Conservation (phyloP, 53 echinoderm and acorn worm genomes). For the Apostichopus leukothele region DNA sequence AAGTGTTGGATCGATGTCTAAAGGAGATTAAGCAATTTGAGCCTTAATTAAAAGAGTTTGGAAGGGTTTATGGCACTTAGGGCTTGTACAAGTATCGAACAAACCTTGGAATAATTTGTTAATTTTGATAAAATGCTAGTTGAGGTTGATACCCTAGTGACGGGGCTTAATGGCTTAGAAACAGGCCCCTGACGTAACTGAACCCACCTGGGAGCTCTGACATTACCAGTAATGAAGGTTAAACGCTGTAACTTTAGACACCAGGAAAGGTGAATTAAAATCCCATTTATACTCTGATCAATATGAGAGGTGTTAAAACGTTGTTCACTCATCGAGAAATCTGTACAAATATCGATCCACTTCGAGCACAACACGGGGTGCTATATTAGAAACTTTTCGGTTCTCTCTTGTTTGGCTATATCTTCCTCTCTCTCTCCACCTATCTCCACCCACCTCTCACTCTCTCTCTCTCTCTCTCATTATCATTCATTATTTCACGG, state of each 20-base stretch:
- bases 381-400: background rate
- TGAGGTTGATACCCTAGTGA: constrained; percentile 41
- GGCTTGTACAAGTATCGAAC: constrained; percentile 40
- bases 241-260: constrained; percentile 38
- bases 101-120: constrained; percentile 39
- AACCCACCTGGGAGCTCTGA: constrained; percentile 32
- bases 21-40: constrained; percentile 43
- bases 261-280: constrained; percentile 26
- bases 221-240: constrained; percentile 44
- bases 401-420: too few species aligned
- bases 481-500: too few species aligned
- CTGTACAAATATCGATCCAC: constrained; percentile 23
- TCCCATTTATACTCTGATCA: constrained; percentile 29
- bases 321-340: constrained; percentile 8
- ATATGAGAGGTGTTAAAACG: constrained; percentile 8
- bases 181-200: constrained; percentile 41
- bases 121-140: constrained; percentile 40
- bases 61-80: constrained; percentile 25
- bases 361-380: background rate
- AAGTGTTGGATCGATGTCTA: constrained; percentile 29
- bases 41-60: constrained; percentile 36
- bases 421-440: too few species aligned
- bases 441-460: too few species aligned
- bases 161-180: constrained; percentile 28
- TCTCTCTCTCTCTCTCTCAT: too few species aligned